Evolutionary conservation across 2,113 vertebrate species (phyloP).

Genomic region (Syngnathus typhle): DNA sequence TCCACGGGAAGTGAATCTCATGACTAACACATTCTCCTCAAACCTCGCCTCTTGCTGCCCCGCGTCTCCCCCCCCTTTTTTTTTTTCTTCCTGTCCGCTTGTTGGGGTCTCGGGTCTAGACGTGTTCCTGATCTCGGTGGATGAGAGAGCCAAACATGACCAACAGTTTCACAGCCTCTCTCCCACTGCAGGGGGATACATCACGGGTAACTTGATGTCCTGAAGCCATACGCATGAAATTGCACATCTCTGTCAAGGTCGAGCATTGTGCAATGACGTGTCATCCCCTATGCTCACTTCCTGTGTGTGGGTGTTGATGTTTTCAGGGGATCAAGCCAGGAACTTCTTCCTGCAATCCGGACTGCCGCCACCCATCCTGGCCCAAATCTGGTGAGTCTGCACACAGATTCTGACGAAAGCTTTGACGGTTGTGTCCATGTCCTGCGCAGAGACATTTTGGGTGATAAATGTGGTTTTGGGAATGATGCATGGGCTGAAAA

Average conservation of each 20-base stretch:
- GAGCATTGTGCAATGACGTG: neutral
- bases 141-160: constrained; percentile 95
- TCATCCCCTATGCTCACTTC: neutral
- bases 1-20: constrained; percentile 39
- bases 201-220: constrained; percentile 78
- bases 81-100: constrained; percentile 6
- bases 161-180: constrained; percentile 96
- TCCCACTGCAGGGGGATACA: constrained; percentile 85
- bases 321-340: constrained; percentile 91
- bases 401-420: neutral
- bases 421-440: neutral
- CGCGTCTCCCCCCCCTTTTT: neutral
- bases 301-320: constrained; percentile 11
- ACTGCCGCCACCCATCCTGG: constrained; percentile 91
- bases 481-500: too few relatives aligned
- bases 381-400: constrained; percentile 95
- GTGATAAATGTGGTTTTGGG: too few relatives aligned
- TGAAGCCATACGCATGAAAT: neutral
- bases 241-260: neutral
- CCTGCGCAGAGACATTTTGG: too few relatives aligned
- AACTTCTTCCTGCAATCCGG: constrained; percentile 98
- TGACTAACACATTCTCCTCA: constrained; percentile 40
- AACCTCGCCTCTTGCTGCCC: constrained; percentile 5
- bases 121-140: constrained; percentile 91
- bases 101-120: constrained; percentile 74